phyloP scores from a whole-genome alignment of 1,140 invertebrate species.

The Drosophila kurseongensis region DNA sequence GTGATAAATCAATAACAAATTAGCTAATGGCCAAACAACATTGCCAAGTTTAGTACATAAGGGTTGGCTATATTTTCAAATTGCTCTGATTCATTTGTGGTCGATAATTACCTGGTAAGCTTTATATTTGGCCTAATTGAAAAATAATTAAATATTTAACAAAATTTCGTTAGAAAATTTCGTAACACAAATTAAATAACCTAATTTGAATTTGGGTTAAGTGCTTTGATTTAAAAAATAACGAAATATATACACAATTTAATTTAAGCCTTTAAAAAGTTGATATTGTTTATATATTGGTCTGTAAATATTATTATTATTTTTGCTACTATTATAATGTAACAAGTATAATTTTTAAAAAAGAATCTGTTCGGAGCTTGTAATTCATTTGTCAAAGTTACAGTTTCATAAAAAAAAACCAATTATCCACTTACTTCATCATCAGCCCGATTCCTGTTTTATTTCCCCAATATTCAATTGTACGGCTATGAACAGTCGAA shows the following conservation, averaged over 20 bases:
- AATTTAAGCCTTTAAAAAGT: too few relatives aligned
- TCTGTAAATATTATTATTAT: not conserved
- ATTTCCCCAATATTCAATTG: slow-evolving; percentile 13
- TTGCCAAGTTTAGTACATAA: not conserved
- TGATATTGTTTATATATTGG: too few relatives aligned
- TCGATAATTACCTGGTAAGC: not conserved
- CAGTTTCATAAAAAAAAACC: not conserved
- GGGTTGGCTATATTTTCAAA: not conserved
- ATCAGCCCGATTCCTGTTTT: slow-evolving; percentile 2
- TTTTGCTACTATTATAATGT: not conserved
- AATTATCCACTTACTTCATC: slow-evolving; percentile 9
- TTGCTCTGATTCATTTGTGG: slow-evolving; percentile 21
- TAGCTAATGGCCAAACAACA: slow-evolving; percentile 28
- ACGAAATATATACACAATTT: too few relatives aligned
- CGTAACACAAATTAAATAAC: too few relatives aligned
- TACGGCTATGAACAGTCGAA: slow-evolving; percentile 7
- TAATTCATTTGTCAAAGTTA: not conserved
- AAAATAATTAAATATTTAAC: slow-evolving; percentile 9
- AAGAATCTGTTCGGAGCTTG: not conserved
- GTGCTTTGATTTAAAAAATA: too few relatives aligned
- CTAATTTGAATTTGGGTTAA: too few relatives aligned
- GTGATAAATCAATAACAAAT: slow-evolving; percentile 44
- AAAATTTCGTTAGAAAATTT: not conserved
- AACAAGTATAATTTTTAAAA: not conserved
- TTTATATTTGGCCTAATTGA: not conserved